A percentile compares a stretch with the other conserved stretches of the same genome.
phyloP scores from a whole-genome alignment of 2,888 invertebrate species.

The Campaea margaritaria region DNA sequence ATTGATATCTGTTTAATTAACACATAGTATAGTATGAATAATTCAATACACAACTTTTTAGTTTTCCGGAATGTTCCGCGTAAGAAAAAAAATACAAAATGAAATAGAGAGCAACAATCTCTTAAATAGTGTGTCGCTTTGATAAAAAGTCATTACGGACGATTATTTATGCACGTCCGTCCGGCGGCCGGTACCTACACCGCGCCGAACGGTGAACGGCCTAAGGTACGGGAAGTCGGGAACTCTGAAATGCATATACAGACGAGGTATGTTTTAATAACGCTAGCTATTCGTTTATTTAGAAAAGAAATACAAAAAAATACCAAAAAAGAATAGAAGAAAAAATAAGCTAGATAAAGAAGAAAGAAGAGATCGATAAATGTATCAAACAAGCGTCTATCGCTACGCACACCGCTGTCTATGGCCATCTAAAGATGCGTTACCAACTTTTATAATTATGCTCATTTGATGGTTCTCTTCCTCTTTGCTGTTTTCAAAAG shows the following conservation, averaged over 20 bases:
- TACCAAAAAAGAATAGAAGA: too few relatives aligned
- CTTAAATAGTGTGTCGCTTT: conserved; percentile 69
- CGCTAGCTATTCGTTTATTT: neutral
- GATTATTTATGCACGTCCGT: conserved; percentile 80
- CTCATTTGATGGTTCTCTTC: too few relatives aligned
- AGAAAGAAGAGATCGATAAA: neutral
- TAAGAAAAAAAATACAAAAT: conserved; percentile 18
- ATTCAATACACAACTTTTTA: too few relatives aligned
- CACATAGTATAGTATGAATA: too few relatives aligned
- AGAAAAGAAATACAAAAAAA: too few relatives aligned
- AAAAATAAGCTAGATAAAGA: too few relatives aligned
- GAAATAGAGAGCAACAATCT: conserved; percentile 65
- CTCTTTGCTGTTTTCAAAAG: too few relatives aligned
- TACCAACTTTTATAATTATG: too few relatives aligned
- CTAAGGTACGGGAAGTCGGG: conserved; percentile 14
- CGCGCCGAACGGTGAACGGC: conserved; percentile 53
- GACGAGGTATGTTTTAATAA: neutral
- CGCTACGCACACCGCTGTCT: too few relatives aligned
- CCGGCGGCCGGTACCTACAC: conserved; percentile 23
- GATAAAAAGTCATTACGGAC: conserved; percentile 71
- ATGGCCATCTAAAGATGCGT: too few relatives aligned
- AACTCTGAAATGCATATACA: neutral
- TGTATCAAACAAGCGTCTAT: neutral
- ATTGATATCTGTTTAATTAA: too few relatives aligned
- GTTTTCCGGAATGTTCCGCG: neutral